phyloP scores from a whole-genome alignment of 2,113 vertebrate species.

The Empidonax traillii region DNA sequence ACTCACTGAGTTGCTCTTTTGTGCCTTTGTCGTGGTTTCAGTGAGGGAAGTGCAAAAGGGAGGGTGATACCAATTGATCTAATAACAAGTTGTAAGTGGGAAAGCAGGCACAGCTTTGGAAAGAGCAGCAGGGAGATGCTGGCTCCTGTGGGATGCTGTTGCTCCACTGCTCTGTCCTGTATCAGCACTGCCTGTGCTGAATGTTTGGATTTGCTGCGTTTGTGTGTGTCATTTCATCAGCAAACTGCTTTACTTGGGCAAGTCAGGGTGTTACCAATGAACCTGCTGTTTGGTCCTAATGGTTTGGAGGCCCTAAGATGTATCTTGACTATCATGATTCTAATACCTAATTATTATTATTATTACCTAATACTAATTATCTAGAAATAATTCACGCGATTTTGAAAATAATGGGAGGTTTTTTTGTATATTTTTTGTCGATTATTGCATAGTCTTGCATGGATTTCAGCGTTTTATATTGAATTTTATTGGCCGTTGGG shows the following conservation, averaged over 20 bases:
- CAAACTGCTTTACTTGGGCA: background rate
- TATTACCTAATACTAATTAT: no score
- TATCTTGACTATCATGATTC: background rate
- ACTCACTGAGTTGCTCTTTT: background rate
- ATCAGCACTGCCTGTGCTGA: background rate
- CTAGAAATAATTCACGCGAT: background rate
- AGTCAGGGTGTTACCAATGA: background rate
- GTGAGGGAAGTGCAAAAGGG: background rate
- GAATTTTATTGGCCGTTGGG: background rate
- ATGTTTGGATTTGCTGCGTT: background rate
- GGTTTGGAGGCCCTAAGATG: background rate
- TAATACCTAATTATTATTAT: no score
- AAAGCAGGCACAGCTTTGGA: background rate
- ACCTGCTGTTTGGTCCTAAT: background rate
- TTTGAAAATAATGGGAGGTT: background rate
- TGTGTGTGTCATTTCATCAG: background rate
- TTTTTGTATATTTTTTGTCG: background rate
- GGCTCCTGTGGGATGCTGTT: background rate
- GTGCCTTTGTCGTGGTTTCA: background rate
- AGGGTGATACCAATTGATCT: background rate
- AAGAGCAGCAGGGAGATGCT: background rate
- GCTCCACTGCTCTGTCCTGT: accelerated
- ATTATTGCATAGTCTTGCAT: background rate
- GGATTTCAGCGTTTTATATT: background rate
- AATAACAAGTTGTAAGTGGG: background rate